These are phyloP conservation scores for Drosophila algonquin DNA, from an alignment of 2,888 invertebrate species.

Conservation along the genomic window DNA sequence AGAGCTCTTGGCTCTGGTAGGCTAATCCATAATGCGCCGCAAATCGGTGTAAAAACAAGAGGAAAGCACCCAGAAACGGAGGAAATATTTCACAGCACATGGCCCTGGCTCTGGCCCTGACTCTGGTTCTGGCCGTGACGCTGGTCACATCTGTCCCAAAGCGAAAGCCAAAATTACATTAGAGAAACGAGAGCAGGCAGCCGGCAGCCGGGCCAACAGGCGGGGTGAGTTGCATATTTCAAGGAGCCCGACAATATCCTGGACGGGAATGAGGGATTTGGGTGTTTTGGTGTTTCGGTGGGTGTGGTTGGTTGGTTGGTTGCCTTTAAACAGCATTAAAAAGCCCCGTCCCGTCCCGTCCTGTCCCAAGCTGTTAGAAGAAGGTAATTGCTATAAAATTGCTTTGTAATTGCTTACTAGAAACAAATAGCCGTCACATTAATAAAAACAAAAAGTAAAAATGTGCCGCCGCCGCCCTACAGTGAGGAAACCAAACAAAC, in stretches of 20 bases:
- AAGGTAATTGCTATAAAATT: constrained; percentile 77
- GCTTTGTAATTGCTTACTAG: constrained; percentile 78
- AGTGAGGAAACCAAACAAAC: constrained; percentile 33
- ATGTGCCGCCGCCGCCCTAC: constrained; percentile 58
- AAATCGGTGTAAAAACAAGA: constrained; percentile 24
- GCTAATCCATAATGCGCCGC: constrained; percentile 12
- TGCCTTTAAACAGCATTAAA: constrained; percentile 59
- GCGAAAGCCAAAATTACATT: constrained; percentile 57
- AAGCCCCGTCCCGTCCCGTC: constrained; percentile 38
- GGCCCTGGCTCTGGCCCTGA: constrained; percentile 26
- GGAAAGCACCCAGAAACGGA: constrained; percentile 32
- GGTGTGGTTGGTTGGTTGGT: constrained; percentile 44
- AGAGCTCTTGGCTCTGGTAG: too few species aligned
- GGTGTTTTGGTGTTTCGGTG: constrained; percentile 11
- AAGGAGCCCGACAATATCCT: constrained; percentile 46
- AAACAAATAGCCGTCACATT: constrained; percentile 77
- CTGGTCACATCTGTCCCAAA: constrained; percentile 71
- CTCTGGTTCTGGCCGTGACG: background rate
- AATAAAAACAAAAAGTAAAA: constrained; percentile 70
- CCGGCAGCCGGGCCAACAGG: background rate
- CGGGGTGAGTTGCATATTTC: constrained; percentile 70
- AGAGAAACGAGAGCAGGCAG: constrained; percentile 2
- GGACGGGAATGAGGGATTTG: constrained; percentile 8
- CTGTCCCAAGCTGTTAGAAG: constrained; percentile 71
- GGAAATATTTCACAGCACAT: constrained; percentile 67